Conservation (phyloP, 2,113 vertebrate species). For the Megaceryle torquata region DNA sequence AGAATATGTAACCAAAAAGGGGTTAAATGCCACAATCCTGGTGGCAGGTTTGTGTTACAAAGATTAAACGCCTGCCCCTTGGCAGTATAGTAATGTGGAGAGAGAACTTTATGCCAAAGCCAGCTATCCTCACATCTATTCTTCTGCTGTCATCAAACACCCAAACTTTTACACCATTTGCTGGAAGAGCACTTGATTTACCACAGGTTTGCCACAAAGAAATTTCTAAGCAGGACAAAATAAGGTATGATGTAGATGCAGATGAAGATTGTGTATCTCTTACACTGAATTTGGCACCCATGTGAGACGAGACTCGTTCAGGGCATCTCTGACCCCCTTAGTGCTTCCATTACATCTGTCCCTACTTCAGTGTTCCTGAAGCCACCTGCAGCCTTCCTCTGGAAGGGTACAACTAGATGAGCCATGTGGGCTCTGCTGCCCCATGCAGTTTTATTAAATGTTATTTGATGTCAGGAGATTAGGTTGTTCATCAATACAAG, state of each 20-base stretch:
- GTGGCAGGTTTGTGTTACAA: neutral
- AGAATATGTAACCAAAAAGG: neutral
- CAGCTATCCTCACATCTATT: neutral
- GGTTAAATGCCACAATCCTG: neutral
- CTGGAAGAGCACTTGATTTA: neutral
- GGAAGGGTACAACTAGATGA: neutral
- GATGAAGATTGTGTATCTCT: neutral
- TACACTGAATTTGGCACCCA: neutral
- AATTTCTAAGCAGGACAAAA: neutral
- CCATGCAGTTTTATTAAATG: neutral
- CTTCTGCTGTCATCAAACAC: neutral
- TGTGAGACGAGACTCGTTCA: accelerated
- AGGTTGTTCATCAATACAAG: neutral
- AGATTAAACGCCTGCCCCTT: neutral
- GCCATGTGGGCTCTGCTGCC: neutral
- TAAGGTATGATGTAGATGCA: neutral
- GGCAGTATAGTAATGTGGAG: neutral
- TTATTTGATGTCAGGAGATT: neutral
- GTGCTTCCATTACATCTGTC: neutral
- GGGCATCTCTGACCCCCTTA: neutral
- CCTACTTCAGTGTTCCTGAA: neutral
- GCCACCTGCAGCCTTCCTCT: neutral
- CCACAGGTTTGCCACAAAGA: neutral
- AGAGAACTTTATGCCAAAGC: neutral
- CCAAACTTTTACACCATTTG: neutral